These are phyloP conservation scores for Drosophila triauraria DNA, from an alignment of 1,140 invertebrate species.

Conservation along the genomic window DNA sequence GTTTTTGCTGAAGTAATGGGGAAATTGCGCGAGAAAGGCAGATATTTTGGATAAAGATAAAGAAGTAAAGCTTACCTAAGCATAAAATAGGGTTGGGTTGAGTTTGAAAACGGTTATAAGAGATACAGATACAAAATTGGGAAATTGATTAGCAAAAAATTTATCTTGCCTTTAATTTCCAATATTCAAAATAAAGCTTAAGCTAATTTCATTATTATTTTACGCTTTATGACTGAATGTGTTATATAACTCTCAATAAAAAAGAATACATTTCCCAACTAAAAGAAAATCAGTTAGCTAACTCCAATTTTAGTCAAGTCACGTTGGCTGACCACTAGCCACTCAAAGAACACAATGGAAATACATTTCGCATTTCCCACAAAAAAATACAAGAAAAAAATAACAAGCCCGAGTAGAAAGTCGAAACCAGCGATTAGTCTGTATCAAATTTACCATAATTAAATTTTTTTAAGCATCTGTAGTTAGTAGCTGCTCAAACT, in stretches of 20 bases:
- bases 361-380: constrained; percentile 22
- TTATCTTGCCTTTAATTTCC: no score
- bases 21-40: constrained; percentile 10
- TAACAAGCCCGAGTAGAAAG: constrained; percentile 34
- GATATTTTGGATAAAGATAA: constrained; percentile 2
- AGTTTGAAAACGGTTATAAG: background rate
- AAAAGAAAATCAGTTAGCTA: constrained; percentile 8
- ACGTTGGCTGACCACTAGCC: constrained; percentile 3
- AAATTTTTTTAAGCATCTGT: constrained; percentile 38
- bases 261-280: constrained; percentile 2
- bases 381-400: background rate
- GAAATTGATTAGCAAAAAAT: background rate
- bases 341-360: constrained; percentile 25
- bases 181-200: background rate
- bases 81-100: background rate
- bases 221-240: background rate
- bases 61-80: constrained; percentile 12
- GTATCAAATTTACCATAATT: constrained; percentile 41
- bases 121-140: background rate
- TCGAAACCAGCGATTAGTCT: constrained; percentile 19
- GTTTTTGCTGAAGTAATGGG: background rate
- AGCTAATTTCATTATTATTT: background rate
- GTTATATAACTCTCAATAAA: background rate
- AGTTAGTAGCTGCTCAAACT: constrained; percentile 20
- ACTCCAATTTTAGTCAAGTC: constrained; percentile 2